A percentile compares a stretch with the other conserved stretches of the same genome.
Evolutionary conservation across 2,797 vertebrate species (phyloP).

Genomic region (Psittacula derbiana): DNA sequence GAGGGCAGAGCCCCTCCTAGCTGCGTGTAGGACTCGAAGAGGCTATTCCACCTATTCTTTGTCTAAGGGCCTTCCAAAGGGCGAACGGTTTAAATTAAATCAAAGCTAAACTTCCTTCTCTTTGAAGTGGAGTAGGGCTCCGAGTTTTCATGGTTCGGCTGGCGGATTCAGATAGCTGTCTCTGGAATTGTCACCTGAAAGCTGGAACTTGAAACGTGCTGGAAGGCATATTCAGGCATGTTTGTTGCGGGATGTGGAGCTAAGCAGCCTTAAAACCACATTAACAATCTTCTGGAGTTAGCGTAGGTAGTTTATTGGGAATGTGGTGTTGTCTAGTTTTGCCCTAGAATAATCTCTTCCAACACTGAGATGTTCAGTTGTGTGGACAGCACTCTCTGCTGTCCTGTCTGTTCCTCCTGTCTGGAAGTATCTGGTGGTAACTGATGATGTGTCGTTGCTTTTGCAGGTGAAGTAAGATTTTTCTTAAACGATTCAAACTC

Average conservation of each 20-base stretch:
- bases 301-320: background rate
- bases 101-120: background rate
- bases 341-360: background rate
- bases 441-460: background rate
- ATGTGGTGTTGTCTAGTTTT: background rate
- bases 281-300: background rate
- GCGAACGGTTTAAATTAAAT: background rate
- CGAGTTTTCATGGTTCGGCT: background rate
- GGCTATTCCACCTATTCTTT: background rate
- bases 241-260: background rate
- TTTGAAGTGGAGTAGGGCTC: background rate
- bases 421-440: background rate
- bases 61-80: background rate
- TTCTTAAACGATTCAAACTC: background rate
- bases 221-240: background rate
- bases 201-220: background rate
- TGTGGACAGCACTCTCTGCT: background rate
- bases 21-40: background rate
- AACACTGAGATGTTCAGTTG: fast-evolving
- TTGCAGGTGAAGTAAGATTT: background rate
- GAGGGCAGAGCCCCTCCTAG: background rate
- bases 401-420: background rate
- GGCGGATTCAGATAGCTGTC: background rate
- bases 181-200: background rate
- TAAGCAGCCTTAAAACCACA: background rate